Conservation (phyloP, 2,113 vertebrate species). For the Thomomys bottae region DNA sequence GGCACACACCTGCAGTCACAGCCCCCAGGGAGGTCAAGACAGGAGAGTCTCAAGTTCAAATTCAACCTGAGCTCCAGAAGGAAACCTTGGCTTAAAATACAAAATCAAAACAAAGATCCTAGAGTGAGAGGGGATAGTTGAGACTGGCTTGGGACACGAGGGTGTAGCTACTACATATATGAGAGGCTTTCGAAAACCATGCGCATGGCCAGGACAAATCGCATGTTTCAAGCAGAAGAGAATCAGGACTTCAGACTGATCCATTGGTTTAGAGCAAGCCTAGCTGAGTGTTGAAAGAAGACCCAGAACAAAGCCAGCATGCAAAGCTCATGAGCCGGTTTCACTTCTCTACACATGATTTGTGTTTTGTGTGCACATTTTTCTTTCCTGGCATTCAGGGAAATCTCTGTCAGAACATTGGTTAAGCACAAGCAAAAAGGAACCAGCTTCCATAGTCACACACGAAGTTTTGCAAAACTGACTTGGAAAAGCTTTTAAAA, state of each 20-base stretch:
- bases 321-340: background rate
- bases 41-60: background rate
- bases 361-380: background rate
- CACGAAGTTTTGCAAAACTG: background rate
- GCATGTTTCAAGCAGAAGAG: background rate
- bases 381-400: background rate
- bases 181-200: background rate
- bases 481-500: slow-evolving; percentile 20
- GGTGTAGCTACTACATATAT: background rate
- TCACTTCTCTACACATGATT: background rate
- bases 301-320: background rate
- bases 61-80: background rate
- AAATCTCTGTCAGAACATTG: background rate
- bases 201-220: background rate
- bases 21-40: background rate
- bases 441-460: background rate
- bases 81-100: background rate
- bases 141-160: background rate
- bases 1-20: background rate
- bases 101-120: background rate
- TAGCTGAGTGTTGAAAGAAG: background rate
- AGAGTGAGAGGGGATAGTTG: background rate
- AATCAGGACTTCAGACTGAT: background rate
- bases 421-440: background rate
- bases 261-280: background rate